These are phyloP conservation scores for Porites australiensis DNA, from an alignment of 64 coral and sea anemone species.

Conservation along the genomic window DNA sequence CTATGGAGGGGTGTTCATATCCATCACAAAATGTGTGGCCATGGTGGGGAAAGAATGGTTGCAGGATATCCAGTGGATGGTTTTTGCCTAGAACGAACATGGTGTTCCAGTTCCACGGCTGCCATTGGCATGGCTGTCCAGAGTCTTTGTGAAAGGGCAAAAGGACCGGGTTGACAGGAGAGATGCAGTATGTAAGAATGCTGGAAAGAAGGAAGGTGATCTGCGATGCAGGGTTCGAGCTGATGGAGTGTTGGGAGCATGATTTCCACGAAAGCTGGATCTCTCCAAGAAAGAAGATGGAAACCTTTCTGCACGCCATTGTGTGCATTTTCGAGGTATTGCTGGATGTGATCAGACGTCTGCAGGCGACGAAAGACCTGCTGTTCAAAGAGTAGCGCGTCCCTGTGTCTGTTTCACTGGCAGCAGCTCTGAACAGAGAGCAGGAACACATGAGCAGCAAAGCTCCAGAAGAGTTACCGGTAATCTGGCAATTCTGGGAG, in stretches of 20 bases:
- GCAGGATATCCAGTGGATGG: not conserved
- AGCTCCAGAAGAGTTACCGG: conserved; percentile 29
- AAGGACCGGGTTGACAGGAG: not conserved
- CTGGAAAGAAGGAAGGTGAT: not conserved
- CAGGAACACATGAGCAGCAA: conserved; percentile 21
- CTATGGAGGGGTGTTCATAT: not conserved
- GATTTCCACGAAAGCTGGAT: not conserved
- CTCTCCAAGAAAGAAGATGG: conserved; percentile 24
- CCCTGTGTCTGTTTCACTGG: conserved; percentile 19
- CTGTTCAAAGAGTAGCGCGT: conserved; percentile 17
- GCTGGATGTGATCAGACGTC: not conserved
- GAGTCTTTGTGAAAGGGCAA: not conserved
- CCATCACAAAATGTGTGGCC: not conserved
- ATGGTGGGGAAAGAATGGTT: not conserved
- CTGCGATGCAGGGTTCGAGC: not conserved
- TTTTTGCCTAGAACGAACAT: not conserved
- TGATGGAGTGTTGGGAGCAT: conserved; percentile 50
- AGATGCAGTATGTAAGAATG: not conserved
- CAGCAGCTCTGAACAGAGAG: not conserved
- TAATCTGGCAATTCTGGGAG: conserved; percentile 35
- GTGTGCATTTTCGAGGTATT: conserved; percentile 54
- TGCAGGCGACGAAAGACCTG: not conserved
- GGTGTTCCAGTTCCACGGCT: conserved; percentile 21
- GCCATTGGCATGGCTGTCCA: conserved; percentile 4
- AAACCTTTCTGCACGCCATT: conserved; percentile 43